Base-by-base conservation (phyloP, 2,888 invertebrate species). In the Lasius platythorax region DNA sequence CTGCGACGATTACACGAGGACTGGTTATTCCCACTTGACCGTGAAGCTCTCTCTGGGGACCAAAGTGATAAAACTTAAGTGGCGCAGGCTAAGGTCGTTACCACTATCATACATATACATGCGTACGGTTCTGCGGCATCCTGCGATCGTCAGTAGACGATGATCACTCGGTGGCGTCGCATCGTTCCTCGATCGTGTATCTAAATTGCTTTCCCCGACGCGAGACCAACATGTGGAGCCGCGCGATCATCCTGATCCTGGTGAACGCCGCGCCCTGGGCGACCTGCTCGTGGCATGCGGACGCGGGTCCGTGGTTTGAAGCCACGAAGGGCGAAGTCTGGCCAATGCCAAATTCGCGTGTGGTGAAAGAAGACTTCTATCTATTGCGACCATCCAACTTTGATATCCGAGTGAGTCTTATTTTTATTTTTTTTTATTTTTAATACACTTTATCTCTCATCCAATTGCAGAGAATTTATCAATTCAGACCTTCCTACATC, bases 321-420 rank as follows among this genome's bases (percentile, higher is more conserved):
- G 95, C 96, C 0, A 96, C 97, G 0, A 95, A 95, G 85, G 97
- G 97, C 0, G 96, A 96, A 93, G 96, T 97, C 0, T 97, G 97
- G 97, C 97, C 97, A 0, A 95, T 96, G 91, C 97, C 97, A 0
- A 96, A 96, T 85, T 89, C 95, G 15, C 94, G 95, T 86, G 89
- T 91, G 15, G 87, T 93, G 33, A 91, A 92, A 50, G 91, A 94
- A 28, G 93, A 94, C 6, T 96, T 94, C 94, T 95, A 95, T 88
- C 92, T 95, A 73, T 94, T 96, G 50, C 92, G 96, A 79, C 96
- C 96, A 1, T 92, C 95, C 5, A 91, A 93, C 79, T 96, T 97
- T 91, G 91, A 94, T 82, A 95, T 96, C 72, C 86, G 87, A 74
- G 93, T 93, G 83, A 91, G 91, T 88, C 15, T 9, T 58, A n/a